Conservation (phyloP, 1,140 invertebrate species). For the Tetranychus cinnabarinus region DNA sequence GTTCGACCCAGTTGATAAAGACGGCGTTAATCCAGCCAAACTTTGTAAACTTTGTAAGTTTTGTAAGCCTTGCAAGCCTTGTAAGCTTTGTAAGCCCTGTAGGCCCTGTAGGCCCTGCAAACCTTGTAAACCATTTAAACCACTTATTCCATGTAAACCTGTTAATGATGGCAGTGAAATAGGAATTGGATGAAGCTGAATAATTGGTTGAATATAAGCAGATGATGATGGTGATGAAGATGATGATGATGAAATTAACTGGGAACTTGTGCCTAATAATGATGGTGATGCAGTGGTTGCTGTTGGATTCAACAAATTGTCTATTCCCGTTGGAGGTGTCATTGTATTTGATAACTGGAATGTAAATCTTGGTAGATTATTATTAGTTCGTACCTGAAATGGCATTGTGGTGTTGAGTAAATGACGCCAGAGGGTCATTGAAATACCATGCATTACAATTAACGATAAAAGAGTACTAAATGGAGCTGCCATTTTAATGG, state of each 20-base stretch:
- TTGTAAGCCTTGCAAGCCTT: too few species aligned
- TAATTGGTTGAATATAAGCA: not conserved
- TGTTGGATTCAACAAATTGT: not conserved
- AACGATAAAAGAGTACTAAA: constrained; percentile 4
- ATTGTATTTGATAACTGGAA: not conserved
- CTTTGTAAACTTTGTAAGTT: too few species aligned
- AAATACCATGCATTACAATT: constrained; percentile 8
- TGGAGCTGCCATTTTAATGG: not conserved
- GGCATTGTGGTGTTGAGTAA: constrained; percentile 7
- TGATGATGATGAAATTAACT: not conserved
- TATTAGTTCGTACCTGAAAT: not conserved
- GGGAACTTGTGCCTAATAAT: not conserved
- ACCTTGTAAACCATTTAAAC: too few species aligned
- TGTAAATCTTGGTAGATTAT: not conserved
- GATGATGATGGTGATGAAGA: not conserved
- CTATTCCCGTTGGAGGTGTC: not conserved
- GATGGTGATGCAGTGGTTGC: not conserved
- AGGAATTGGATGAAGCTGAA: not conserved
- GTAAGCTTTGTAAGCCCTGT: too few species aligned
- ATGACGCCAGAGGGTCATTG: constrained; percentile 6
- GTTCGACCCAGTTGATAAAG: not conserved
- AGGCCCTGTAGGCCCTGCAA: too few species aligned
- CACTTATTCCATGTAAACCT: too few species aligned
- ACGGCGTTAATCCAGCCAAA: not conserved
- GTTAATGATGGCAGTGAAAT: not conserved